Base-by-base conservation (phyloP, 1,140 invertebrate species). In the Drosophila navojoa region DNA sequence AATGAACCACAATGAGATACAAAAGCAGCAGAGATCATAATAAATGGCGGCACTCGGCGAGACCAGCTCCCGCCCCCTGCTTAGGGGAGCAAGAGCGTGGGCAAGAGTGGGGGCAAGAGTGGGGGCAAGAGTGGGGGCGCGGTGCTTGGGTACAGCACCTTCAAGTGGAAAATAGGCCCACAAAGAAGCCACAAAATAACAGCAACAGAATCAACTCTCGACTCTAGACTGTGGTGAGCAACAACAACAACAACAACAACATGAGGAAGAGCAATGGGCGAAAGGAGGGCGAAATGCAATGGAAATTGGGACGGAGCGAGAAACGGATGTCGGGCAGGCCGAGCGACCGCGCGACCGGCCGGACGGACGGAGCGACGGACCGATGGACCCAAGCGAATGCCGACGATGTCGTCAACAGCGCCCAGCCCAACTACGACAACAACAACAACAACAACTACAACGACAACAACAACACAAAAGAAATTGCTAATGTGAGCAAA, bases 401-500 rank as follows among this genome's bases (percentile, higher is more conserved):
- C 50, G 76, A 45, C 35, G 54, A 57, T 62, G 61, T 42, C 38
- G 64, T 27, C 35, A 38, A 38, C 35, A 38, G 11, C 27, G 4
- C 16, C 47, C 62, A 49, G 50, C 49, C 59, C 38, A 50, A 42
- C 71, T 59, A 60, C 64, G 5, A 29, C 27, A 29, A 29, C 27
- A 29, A 29, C 27, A 29, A 29, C 27, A 27, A 4, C 27, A 27
- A 27, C 38, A 50, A 42, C 71, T 55, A 60, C 64, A 29, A 29
- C 27, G 5, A 27, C 27, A 69, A 50, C 49, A 44, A 70, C 53
- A 61, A 82, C 55, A 86, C 75, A 85, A 85, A 85, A 85, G 81
- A 85, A 85, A 85, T 85, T 81, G 81, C 74, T 86, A 85, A 85
- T 85, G 81, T 81, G 73, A 66, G 70, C 81, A 85, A 85, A 81